phyloP scores from a whole-genome alignment of 2,797 vertebrate species.

The Echiichthys vipera region DNA sequence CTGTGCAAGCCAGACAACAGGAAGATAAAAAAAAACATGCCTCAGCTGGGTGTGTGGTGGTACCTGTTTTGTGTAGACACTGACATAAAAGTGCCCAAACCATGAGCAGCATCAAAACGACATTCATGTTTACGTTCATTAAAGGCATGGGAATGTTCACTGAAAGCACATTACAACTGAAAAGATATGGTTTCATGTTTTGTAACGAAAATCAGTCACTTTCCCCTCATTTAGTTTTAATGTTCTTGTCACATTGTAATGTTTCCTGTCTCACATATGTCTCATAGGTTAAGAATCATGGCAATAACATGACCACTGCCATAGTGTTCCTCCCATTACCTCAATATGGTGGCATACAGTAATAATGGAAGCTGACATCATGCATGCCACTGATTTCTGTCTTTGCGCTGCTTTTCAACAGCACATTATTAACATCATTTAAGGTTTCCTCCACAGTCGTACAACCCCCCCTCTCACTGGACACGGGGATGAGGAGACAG shows the following conservation, averaged over 20 bases:
- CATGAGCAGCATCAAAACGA: neutral
- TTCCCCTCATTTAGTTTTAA: neutral
- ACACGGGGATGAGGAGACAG: slow-evolving; percentile 66
- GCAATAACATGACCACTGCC: slow-evolving; percentile 32
- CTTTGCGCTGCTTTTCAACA: slow-evolving; percentile 72
- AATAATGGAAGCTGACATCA: slow-evolving; percentile 70
- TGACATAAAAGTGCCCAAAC: slow-evolving; percentile 9
- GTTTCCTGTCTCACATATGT: slow-evolving; percentile 32
- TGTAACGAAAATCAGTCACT: neutral
- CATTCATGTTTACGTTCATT: neutral
- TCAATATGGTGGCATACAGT: slow-evolving; percentile 37
- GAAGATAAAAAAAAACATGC: slow-evolving; percentile 24
- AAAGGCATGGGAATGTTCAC: neutral
- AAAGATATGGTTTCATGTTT: neutral
- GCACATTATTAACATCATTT: slow-evolving; percentile 78
- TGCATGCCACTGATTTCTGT: slow-evolving; percentile 61
- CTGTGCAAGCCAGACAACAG: slow-evolving; percentile 23
- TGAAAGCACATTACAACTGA: neutral
- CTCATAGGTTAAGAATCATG: slow-evolving; percentile 10
- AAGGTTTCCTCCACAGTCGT: slow-evolving; percentile 63
- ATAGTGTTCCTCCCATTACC: slow-evolving; percentile 58
- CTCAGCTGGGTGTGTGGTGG: slow-evolving; percentile 18
- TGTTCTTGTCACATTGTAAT: slow-evolving; percentile 4
- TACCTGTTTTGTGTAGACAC: slow-evolving; percentile 42
- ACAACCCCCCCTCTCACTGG: slow-evolving; percentile 2